Evolutionary conservation across 2,888 invertebrate genomes (phyloP).

Genomic region (Acleris holmiana): DNA sequence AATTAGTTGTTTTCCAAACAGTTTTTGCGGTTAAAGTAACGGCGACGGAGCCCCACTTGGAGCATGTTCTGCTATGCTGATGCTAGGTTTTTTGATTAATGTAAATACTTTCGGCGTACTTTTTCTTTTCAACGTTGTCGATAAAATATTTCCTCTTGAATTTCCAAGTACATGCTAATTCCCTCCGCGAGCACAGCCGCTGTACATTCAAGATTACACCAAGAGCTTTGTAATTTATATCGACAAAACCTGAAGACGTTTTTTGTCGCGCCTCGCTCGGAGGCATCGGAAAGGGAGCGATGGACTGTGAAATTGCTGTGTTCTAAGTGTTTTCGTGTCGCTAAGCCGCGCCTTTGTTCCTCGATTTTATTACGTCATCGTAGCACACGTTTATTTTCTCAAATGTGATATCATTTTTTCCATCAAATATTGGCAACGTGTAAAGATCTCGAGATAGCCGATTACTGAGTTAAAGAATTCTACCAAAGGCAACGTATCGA

Average conservation of each 20-base stretch:
- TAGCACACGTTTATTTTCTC: neutral
- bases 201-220: neutral
- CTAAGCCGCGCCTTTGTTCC: constrained; percentile 9
- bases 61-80: too few relatives aligned
- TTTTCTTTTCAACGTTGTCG: too few relatives aligned
- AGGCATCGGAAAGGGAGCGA: constrained; percentile 15
- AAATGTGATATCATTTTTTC: constrained; percentile 1
- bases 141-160: too few relatives aligned
- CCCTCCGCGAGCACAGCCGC: neutral
- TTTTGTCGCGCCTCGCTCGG: constrained; percentile 4
- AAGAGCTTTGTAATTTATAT: constrained; percentile 9
- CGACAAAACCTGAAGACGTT: neutral
- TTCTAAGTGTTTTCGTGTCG: constrained; percentile 13
- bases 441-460: too few relatives aligned
- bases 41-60: too few relatives aligned
- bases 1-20: too few relatives aligned
- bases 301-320: constrained; percentile 17
- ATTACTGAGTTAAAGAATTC: too few relatives aligned
- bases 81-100: too few relatives aligned
- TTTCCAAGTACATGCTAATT: neutral
- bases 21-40: too few relatives aligned
- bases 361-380: neutral
- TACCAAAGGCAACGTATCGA: too few relatives aligned
- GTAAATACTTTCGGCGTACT: too few relatives aligned
- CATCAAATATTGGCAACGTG: too few relatives aligned